phyloP scores from a whole-genome alignment of 2,888 invertebrate genomes.

The Agonopterix subpropinquella region DNA sequence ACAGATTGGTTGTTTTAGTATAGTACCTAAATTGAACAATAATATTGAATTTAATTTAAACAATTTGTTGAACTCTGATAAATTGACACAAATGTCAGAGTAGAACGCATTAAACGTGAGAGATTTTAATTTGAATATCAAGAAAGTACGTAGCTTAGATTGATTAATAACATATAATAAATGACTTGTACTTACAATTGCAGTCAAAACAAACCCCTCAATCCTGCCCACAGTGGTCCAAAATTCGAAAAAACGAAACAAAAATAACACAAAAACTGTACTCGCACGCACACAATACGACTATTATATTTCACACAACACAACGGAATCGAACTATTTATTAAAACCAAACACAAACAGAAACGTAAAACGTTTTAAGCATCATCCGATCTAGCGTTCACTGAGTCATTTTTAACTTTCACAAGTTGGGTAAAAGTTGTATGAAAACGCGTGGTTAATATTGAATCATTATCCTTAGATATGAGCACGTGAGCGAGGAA shows the following conservation, averaged over 20 bases:
- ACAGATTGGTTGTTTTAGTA: too few species aligned
- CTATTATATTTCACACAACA: slow-evolving; percentile 54
- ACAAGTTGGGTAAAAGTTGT: slow-evolving; percentile 44
- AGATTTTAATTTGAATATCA: too few species aligned
- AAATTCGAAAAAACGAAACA: slow-evolving; percentile 53
- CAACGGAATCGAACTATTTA: slow-evolving; percentile 41
- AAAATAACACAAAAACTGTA: slow-evolving; percentile 55
- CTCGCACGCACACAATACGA: slow-evolving; percentile 39
- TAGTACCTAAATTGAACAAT: too few species aligned
- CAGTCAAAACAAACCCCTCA: slow-evolving; percentile 1
- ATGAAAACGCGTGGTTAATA: slow-evolving; percentile 43
- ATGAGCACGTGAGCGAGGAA: slow-evolving; percentile 45
- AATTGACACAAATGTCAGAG: too few species aligned
- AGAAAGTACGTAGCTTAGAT: too few species aligned
- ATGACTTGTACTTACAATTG: slow-evolving; percentile 7
- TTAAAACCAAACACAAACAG: slow-evolving; percentile 34
- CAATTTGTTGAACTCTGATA: too few species aligned
- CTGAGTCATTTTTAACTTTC: slow-evolving; percentile 28
- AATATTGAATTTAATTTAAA: too few species aligned
- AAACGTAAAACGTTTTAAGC: slow-evolving; percentile 1
- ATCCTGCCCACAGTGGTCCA: slow-evolving; percentile 40
- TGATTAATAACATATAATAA: too few species aligned
- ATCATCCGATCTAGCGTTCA: slow-evolving; percentile 12
- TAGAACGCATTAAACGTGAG: too few species aligned
- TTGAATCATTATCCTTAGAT: slow-evolving; percentile 31